Evolutionary conservation across 1,140 invertebrate genomes (phyloP).

Genomic region (Drosophila pallidifrons): DNA sequence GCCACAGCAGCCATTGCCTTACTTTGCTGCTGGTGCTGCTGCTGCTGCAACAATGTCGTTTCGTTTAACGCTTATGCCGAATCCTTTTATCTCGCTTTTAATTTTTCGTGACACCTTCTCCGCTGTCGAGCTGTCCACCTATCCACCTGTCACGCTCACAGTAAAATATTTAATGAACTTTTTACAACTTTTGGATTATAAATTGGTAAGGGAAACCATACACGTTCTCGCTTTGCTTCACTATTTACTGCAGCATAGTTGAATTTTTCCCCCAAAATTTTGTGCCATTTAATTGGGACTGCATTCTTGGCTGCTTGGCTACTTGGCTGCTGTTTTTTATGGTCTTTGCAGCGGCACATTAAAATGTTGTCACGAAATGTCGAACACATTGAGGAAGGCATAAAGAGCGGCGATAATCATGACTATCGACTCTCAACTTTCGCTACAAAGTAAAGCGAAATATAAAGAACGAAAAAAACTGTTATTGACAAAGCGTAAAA

Average conservation of each 20-base stretch:
- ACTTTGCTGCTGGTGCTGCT: neutral
- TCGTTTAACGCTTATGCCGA: slow-evolving; percentile 69
- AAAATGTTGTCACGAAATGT: slow-evolving; percentile 12
- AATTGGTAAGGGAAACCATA: slow-evolving; percentile 17
- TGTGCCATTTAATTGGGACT: slow-evolving; percentile 11
- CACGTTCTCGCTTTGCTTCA: neutral
- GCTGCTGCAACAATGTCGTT: slow-evolving; percentile 66
- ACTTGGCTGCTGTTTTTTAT: neutral
- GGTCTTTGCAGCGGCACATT: neutral
- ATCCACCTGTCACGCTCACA: slow-evolving; percentile 44
- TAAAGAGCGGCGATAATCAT: neutral
- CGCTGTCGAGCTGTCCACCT: slow-evolving; percentile 20
- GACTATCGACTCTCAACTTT: neutral
- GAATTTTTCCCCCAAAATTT: slow-evolving; percentile 1
- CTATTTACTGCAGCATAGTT: slow-evolving; percentile 9
- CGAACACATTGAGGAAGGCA: neutral
- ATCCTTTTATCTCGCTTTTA: slow-evolving; percentile 79
- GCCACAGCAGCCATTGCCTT: slow-evolving; percentile 13
- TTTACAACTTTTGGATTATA: slow-evolving; percentile 41
- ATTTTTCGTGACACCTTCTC: slow-evolving; percentile 73
- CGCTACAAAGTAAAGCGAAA: neutral
- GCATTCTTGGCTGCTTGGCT: too few species aligned
- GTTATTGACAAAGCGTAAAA: neutral
- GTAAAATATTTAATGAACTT: slow-evolving; percentile 77
- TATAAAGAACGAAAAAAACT: neutral